A percentile compares a stretch with the other conserved stretches of the same genome.
These are phyloP conservation scores for Sitta europaea DNA, from an alignment of 2,113 vertebrate genomes.

Conservation along the genomic window DNA sequence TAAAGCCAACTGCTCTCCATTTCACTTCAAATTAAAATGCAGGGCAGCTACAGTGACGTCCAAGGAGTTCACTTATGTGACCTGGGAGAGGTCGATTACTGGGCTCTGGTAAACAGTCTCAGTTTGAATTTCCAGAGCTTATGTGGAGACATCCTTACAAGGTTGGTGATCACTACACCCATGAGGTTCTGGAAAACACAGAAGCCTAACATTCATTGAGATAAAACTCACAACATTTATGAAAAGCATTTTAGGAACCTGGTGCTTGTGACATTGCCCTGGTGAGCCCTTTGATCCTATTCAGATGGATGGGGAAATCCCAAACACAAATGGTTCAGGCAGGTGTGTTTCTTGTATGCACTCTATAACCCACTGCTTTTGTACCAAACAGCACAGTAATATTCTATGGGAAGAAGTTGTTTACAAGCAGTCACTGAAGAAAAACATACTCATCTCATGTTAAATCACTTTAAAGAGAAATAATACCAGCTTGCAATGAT, in stretches of 20 bases:
- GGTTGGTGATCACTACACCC: background rate
- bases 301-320: background rate
- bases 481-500: background rate
- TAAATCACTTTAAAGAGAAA: background rate
- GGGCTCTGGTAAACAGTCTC: background rate
- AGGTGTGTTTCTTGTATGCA: background rate
- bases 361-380: background rate
- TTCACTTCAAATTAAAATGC: background rate
- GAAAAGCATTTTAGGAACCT: background rate
- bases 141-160: background rate
- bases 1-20: background rate
- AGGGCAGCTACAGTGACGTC: background rate
- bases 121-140: constrained; percentile 8
- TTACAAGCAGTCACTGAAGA: background rate
- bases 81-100: background rate
- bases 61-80: background rate
- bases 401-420: background rate
- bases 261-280: background rate
- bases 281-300: background rate
- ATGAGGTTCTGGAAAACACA: background rate
- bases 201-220: background rate
- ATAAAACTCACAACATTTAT: background rate
- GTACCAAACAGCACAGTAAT: background rate
- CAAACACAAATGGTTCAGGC: background rate
- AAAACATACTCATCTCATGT: background rate